Conservation (phyloP, 2,888 invertebrate species). For the Lepetodrilus schrolli region DNA sequence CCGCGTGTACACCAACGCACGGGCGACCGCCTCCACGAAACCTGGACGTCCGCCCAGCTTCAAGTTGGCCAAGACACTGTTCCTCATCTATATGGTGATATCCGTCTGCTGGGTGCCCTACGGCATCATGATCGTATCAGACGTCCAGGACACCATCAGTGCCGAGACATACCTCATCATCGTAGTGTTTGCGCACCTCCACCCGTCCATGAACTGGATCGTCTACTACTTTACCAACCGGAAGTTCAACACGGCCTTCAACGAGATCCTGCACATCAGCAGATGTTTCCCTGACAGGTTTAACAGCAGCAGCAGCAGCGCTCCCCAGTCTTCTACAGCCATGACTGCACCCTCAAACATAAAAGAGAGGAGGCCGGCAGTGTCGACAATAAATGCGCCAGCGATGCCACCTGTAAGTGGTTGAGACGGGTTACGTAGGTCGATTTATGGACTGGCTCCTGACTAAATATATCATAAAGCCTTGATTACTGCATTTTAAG, state of each 20-base stretch:
- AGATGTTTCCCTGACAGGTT: neutral
- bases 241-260: conserved; percentile 41
- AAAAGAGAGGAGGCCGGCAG: too few species aligned
- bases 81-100: conserved; percentile 43
- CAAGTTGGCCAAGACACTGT: conserved; percentile 45
- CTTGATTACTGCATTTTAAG: too few species aligned
- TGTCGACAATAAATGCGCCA: too few species aligned
- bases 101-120: conserved; percentile 52
- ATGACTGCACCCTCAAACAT: too few species aligned
- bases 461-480: too few species aligned
- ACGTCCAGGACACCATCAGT: conserved; percentile 38
- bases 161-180: conserved; percentile 45
- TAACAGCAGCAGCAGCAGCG: too few species aligned
- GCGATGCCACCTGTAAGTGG: too few species aligned
- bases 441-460: too few species aligned
- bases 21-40: neutral
- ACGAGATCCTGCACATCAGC: conserved; percentile 26
- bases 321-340: too few species aligned
- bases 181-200: conserved; percentile 49
- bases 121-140: conserved; percentile 41
- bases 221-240: conserved; percentile 46
- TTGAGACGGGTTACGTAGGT: too few species aligned
- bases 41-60: neutral
- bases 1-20: conserved; percentile 28
- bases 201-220: conserved; percentile 49